phyloP scores from a whole-genome alignment of 2,888 invertebrate genomes.

The Gymnocheta viridis region DNA sequence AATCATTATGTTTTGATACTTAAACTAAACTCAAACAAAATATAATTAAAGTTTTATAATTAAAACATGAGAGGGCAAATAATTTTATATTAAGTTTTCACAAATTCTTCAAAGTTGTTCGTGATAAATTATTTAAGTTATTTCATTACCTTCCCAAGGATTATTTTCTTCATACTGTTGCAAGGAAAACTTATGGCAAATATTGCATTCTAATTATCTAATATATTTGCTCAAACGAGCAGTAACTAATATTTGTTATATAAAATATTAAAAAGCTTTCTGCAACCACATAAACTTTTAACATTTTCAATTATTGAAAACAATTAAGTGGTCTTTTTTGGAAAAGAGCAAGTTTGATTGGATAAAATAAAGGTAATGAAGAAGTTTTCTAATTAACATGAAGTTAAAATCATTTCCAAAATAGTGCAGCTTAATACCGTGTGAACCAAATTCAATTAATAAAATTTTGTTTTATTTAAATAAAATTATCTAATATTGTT shows the following conservation, averaged over 20 bases:
- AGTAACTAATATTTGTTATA: background rate
- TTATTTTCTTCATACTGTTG: background rate
- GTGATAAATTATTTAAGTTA: background rate
- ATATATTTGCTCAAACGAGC: background rate
- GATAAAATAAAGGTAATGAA: background rate
- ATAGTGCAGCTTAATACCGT: too few relatives aligned
- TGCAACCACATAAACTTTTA: background rate
- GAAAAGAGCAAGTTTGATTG: background rate
- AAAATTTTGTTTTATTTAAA: too few relatives aligned
- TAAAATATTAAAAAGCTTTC: background rate
- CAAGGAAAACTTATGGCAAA: background rate
- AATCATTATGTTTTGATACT: slow-evolving; percentile 50
- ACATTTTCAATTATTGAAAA: background rate
- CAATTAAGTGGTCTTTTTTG: background rate
- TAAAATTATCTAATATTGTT: too few relatives aligned
- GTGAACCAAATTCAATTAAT: too few relatives aligned
- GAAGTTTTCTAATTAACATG: background rate
- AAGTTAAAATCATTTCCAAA: background rate
- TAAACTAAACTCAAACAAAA: slow-evolving; percentile 23
- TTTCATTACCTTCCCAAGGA: background rate
- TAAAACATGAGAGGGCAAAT: background rate
- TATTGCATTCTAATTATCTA: slow-evolving; percentile 32
- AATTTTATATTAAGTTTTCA: background rate
- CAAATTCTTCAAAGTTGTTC: slow-evolving; percentile 2
- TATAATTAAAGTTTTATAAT: slow-evolving; percentile 40